Conservation (phyloP, 2,888 invertebrate species). For the Heliconius ethilla region DNA sequence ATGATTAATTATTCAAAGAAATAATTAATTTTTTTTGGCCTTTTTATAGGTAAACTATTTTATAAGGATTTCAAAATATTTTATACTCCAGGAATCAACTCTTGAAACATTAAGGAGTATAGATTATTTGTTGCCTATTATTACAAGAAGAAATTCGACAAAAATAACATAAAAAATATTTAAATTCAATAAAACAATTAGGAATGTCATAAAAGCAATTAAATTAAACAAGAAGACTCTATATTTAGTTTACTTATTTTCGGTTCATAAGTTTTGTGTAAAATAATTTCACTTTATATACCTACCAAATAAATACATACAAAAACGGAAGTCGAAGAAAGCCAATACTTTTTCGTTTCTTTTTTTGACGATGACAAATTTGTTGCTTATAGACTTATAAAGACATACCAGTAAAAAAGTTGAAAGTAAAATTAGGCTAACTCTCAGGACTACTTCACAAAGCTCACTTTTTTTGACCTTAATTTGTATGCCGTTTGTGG, state of each 20-base stretch:
- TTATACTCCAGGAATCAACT: no score
- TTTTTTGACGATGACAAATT: conserved; percentile 71
- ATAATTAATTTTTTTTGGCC: neutral
- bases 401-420: conserved; percentile 58
- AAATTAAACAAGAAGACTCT: neutral
- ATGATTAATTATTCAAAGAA: no score
- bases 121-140: no score
- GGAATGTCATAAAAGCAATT: neutral
- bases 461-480: conserved; percentile 57
- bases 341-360: conserved; percentile 44
- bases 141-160: no score
- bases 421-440: conserved; percentile 66
- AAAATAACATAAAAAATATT: no score
- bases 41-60: neutral
- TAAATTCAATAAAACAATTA: neutral
- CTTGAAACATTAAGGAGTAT: no score
- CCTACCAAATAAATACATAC: neutral
- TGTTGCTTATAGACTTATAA: conserved; percentile 35
- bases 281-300: conserved; percentile 4
- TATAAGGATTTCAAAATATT: neutral
- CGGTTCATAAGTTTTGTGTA: neutral
- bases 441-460: conserved; percentile 56
- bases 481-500: conserved; percentile 52
- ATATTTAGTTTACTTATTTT: neutral
- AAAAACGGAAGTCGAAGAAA: neutral